Percentiles rank a stretch among this genome's conserved stretches.
phyloP scores from a whole-genome alignment of 2,113 vertebrate species.

The Rhadina sibilatrix region DNA sequence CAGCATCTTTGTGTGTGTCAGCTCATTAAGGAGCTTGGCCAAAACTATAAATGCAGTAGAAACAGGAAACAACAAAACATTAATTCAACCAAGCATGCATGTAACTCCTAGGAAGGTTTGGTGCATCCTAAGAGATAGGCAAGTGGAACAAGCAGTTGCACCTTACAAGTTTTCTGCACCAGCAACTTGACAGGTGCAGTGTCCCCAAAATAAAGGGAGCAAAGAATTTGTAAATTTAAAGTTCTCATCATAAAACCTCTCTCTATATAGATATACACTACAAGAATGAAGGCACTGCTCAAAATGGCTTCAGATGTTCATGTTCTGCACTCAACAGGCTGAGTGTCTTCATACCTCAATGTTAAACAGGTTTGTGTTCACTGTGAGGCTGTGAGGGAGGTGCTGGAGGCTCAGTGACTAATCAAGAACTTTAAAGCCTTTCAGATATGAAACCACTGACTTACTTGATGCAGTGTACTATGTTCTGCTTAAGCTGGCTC shows the following conservation, averaged over 20 bases:
- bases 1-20: not conserved
- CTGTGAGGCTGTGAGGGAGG: fast-evolving
- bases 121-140: not conserved
- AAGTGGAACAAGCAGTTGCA: not conserved
- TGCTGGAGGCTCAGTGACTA: not conserved
- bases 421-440: not conserved
- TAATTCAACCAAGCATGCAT: not conserved
- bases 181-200: not conserved
- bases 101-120: not conserved
- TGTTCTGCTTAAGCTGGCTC: not conserved
- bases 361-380: not conserved
- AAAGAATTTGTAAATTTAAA: not conserved
- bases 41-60: not conserved
- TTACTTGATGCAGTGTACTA: not conserved
- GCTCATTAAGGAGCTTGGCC: not conserved
- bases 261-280: fast-evolving
- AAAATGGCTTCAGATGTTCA: not conserved
- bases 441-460: not conserved
- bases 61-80: not conserved
- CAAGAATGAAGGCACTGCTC: not conserved
- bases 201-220: not conserved
- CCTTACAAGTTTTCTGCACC: not conserved
- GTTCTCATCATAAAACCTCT: not conserved
- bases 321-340: not conserved
- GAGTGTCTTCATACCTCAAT: too few species aligned